phyloP scores from a whole-genome alignment of 2,113 vertebrate species.

The Microcebus jonahi region DNA sequence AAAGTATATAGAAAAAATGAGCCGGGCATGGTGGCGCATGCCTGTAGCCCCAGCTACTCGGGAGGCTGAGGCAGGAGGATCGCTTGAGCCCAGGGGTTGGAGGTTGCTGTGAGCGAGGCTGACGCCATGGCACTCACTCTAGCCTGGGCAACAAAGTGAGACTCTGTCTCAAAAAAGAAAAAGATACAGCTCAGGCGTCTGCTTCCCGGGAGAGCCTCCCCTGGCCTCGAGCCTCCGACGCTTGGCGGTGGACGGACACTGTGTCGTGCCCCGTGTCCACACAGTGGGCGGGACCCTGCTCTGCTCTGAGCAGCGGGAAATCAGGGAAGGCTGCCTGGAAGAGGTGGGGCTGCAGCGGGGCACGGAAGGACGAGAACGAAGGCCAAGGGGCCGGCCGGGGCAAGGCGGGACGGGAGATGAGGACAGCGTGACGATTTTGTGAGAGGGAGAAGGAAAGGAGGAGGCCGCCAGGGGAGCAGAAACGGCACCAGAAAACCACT shows the following conservation, averaged over 20 bases:
- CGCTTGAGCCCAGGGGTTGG: no score
- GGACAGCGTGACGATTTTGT: not conserved
- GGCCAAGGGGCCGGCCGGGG: not conserved
- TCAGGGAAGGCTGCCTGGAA: not conserved
- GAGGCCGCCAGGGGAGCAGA: not conserved
- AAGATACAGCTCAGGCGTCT: no score
- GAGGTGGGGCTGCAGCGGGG: not conserved
- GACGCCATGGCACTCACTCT: no score
- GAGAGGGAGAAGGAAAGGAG: not conserved
- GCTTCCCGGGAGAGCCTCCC: not conserved
- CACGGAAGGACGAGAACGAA: not conserved
- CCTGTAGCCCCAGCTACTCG: no score
- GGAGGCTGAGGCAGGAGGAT: no score
- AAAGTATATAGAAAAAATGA: no score
- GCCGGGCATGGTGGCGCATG: no score
- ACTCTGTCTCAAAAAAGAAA: no score
- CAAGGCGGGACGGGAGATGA: not conserved
- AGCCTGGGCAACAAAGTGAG: no score
- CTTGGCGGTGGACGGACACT: no score
- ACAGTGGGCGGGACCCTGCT: not conserved
- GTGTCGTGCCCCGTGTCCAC: not conserved
- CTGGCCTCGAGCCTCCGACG: rapidly evolving
- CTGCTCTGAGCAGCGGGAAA: not conserved
- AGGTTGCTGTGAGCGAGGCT: no score
- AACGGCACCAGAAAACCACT: not conserved